Base-by-base conservation (phyloP, 2,797 vertebrate genomes). In the Bovichtus diacanthus region DNA sequence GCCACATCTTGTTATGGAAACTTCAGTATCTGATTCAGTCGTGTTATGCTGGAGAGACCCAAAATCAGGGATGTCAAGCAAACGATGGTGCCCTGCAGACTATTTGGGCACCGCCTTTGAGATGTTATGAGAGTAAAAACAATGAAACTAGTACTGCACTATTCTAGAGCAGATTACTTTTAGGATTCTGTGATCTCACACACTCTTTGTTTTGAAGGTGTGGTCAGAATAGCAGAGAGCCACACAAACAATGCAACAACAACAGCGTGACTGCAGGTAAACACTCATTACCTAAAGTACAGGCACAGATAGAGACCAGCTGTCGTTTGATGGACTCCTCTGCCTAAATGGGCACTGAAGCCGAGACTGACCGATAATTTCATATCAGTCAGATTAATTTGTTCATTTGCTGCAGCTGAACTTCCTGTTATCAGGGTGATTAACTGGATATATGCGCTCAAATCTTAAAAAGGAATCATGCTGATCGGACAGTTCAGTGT, bases 361-460 rank as follows among this genome's bases (percentile, higher is more conserved):
- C 62, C 73, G 5, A 68, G 13, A 46, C 13, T 50, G n/a, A 43
- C 43, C 55, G 23, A 47, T 31, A 2, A 16, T 49, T 49, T 73
- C 15, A 15, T 13, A 60, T 41, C 2, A 12, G 27, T 59, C 39
- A 70, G 36, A 38, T 59, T 53, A 1, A 55, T 73, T 44, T 53
- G 15, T 59, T 53, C 1, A 55, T 73, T 44, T 53, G 15, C 55
- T 67, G 6, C 10, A 38, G 38, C 8, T 15, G 10, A 16, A 29
- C 38, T 27, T 27, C 11, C 12, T 25, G 29, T 23, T 34, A n/a
- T 15, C 23, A 15, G n/a, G 12, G 8, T n/a, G n/a, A 43, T 44
- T 19, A 63, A 46, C 18, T 29, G 29, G 43, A 54, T 53, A 27
- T 8, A n/a, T 58, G 23, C 16, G 16, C 9, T 27, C 29, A 64